A percentile compares a stretch with the other conserved stretches of the same genome.
Evolutionary conservation across 2,888 invertebrate genomes (phyloP).

Genomic region (Dendrolimus pini): DNA sequence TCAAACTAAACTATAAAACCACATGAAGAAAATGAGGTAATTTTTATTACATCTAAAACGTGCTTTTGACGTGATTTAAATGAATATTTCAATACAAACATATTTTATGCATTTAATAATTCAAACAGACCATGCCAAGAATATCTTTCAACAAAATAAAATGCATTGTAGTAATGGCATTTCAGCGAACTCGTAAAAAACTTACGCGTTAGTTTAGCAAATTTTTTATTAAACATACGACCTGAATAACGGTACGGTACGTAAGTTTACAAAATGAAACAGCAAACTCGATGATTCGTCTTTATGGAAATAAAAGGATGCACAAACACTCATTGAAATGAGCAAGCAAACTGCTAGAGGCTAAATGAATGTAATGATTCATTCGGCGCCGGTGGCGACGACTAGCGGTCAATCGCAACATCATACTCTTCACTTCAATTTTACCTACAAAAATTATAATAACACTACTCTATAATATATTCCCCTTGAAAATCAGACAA

Average conservation of each 20-base stretch:
- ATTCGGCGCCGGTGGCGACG: conserved; percentile 15
- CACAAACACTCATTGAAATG: conserved; percentile 29
- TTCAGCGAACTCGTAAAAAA: not conserved
- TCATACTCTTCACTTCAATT: not conserved
- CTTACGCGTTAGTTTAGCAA: not conserved
- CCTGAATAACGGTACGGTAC: not conserved
- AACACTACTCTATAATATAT: not conserved
- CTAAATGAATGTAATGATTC: conserved; percentile 43
- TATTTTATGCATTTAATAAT: conserved; percentile 3
- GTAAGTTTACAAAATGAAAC: conserved; percentile 6
- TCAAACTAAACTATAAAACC: not conserved
- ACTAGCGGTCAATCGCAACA: conserved; percentile 6
- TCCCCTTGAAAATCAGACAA: no score
- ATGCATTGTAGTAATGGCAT: not conserved
- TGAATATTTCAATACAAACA: not conserved
- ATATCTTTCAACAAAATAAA: not conserved
- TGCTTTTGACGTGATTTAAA: not conserved
- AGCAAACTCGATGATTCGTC: conserved; percentile 28
- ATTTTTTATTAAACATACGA: not conserved
- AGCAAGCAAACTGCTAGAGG: conserved; percentile 36
- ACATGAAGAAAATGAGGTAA: not conserved
- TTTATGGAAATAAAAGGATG: conserved; percentile 30
- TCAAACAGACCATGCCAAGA: conserved; percentile 8
- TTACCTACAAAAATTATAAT: not conserved
- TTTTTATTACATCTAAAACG: not conserved